These are phyloP conservation scores for Acanthococcus lagerstroemiae DNA, from an alignment of 2,888 invertebrate genomes.

Conservation along the genomic window DNA sequence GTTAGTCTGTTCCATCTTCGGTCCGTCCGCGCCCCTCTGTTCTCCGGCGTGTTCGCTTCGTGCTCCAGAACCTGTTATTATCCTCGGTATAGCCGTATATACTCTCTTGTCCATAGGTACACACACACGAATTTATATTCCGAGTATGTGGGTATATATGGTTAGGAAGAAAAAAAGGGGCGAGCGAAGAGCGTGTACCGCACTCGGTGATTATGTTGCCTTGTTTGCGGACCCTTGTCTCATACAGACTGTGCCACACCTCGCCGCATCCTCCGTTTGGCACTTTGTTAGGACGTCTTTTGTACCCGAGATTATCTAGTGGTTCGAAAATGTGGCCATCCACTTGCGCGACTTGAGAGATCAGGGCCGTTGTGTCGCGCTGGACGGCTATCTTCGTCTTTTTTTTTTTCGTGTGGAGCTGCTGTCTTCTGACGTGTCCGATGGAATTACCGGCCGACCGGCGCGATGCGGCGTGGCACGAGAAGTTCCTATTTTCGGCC, in stretches of 20 bases:
- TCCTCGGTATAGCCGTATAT: background rate
- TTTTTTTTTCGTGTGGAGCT: background rate
- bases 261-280: constrained; percentile 9
- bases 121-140: constrained; percentile 7
- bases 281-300: constrained; percentile 12
- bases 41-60: background rate
- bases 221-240: constrained; percentile 24
- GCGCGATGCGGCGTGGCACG: no score
- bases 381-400: background rate
- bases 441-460: no score
- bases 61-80: constrained; percentile 20
- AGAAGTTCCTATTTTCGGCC: no score
- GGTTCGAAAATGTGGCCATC: constrained; percentile 18
- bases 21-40: background rate
- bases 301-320: background rate
- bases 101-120: no score
- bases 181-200: constrained; percentile 8
- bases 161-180: background rate
- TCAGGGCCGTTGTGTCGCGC: background rate
- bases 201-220: constrained; percentile 24
- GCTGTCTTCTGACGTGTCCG: no score
- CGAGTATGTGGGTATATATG: background rate
- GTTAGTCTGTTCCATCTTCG: constrained; percentile 4
- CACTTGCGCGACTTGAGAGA: background rate
- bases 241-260: constrained; percentile 2